Evolutionary conservation across 2,888 invertebrate genomes (phyloP).

Genomic region (Argyra leucocephala): DNA sequence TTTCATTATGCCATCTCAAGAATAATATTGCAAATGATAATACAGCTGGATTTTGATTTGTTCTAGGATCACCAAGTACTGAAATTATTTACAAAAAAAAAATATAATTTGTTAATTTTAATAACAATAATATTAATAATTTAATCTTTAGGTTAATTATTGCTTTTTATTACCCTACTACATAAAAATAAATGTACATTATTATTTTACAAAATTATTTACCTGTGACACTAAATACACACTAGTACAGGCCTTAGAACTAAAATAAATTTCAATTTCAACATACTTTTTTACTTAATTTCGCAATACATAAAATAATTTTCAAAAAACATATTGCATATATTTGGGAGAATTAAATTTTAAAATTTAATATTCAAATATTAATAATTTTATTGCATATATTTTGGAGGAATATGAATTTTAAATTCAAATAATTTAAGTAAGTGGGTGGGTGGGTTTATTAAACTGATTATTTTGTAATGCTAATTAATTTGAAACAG

Average conservation of each 20-base stretch:
- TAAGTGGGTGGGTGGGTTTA: too few species aligned
- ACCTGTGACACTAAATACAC: too few species aligned
- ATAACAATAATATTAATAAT: too few species aligned
- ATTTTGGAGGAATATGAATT: slow-evolving; percentile 11
- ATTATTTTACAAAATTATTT: too few species aligned
- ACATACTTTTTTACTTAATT: background rate
- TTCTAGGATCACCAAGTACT: slow-evolving; percentile 93
- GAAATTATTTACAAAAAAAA: slow-evolving; percentile 26
- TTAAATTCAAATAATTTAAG: too few species aligned
- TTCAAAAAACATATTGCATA: background rate
- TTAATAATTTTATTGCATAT: background rate
- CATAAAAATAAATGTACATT: too few species aligned
- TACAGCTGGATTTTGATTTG: slow-evolving; percentile 94
- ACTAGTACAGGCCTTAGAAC: too few species aligned
- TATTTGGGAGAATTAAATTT: background rate
- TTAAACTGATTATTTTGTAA: too few species aligned
- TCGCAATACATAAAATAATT: background rate
- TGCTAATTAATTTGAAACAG: too few species aligned
- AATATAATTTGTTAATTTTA: background rate
- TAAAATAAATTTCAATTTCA: too few species aligned
- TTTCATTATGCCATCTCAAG: slow-evolving; percentile 90
- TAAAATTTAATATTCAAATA: background rate
- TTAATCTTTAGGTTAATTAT: too few species aligned
- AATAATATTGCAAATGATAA: slow-evolving; percentile 87
- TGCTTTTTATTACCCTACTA: too few species aligned